Conservation (phyloP, 2,113 vertebrate species). For the Isichthys henryi region DNA sequence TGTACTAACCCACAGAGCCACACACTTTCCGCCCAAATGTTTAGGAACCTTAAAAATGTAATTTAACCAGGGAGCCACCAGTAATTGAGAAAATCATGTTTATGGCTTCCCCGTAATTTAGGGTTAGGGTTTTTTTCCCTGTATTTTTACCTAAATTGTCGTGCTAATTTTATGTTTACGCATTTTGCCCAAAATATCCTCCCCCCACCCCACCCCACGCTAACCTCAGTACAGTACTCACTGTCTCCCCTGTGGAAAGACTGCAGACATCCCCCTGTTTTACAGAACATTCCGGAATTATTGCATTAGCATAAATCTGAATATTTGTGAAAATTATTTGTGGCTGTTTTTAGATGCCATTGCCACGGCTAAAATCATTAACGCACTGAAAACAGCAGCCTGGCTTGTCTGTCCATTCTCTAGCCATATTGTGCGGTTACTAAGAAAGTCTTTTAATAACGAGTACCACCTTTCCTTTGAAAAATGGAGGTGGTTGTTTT, state of each 20-base stretch:
- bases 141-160: background rate
- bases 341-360: background rate
- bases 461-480: background rate
- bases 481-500: background rate
- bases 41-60: background rate
- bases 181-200: background rate
- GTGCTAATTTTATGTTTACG: background rate
- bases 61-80: background rate
- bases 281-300: background rate
- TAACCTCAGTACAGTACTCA: background rate
- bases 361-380: background rate
- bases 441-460: background rate
- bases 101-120: background rate
- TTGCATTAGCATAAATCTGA: background rate
- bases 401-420: background rate
- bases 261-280: background rate
- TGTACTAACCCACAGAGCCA: background rate
- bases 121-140: background rate
- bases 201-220: background rate
- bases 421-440: background rate
- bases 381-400: background rate
- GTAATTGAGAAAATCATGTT: background rate
- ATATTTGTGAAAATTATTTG: background rate
- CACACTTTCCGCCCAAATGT: background rate
- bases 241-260: background rate